Base-by-base conservation (phyloP, 1,140 invertebrate species). In the Drosophila ogumai region DNA sequence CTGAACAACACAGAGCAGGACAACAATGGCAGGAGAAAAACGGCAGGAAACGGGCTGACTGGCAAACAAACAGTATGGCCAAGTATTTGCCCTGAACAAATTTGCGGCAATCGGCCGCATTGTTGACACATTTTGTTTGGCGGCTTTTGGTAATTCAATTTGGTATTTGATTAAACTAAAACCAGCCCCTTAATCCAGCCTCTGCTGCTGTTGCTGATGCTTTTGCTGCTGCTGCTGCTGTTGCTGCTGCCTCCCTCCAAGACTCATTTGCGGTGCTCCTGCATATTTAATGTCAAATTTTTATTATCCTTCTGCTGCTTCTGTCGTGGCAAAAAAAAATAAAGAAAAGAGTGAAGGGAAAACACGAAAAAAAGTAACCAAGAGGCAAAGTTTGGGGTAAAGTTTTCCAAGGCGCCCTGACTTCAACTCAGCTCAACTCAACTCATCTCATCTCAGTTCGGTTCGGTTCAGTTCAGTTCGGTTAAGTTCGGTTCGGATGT, bases 281-380 rank as follows among this genome's bases (percentile, higher is more conserved):
- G 84, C 85, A 87, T 88, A 87, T 87, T 88, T 90, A 87, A 87
- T 87, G 84, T 78, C 75, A 87, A 73, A 73, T 80, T 87, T 87
- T 87, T 82, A 81, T 87, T 87, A 87, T 84, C 54, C 85, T 63
- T 63, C 40, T 67, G 69, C 40, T 60, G 63, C 55, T 64, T 9
- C 32, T 65, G 63, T 28, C 55, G 63, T 55, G 61, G 31, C 31
- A 32, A 17, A 19, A 50, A 43, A 65, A 49, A 25, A 43, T 44
- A 28, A 28, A 67, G 36, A 52, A 28, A 28, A 67, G 36, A 34
- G 46, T 10, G 15, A 12, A 54, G 38, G 46, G 28, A 59, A 59
- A 61, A 32, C n/a, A 17, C 7, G 22, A 69, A 63, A 71, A 82
- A 79, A 84, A 54, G 32, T 19, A 4, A 31, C 32, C 68, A 73